Base-by-base conservation (phyloP, 2,797 vertebrate genomes). In the Ceryle rudis region DNA sequence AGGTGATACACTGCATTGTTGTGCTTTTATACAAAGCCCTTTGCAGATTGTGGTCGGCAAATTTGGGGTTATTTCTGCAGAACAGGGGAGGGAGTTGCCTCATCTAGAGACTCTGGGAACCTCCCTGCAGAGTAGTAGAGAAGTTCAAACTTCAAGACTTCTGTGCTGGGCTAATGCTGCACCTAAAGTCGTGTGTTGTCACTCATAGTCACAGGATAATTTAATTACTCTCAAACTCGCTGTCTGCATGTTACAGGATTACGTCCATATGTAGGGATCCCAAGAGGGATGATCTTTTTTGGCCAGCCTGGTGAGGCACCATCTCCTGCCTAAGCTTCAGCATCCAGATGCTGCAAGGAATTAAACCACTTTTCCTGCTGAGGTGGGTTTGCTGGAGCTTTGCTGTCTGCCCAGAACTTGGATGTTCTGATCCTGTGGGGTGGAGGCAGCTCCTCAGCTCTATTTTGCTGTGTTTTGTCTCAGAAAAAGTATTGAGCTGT, bases 221-320 rank as follows among this genome's bases (percentile, higher is more conserved):
- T 51, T 44, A 33, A 8, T 15, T 31, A 20, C 39, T 52, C 41
- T 62, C 6, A 5, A 28, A 49, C 23, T 51, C 11, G 35, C 7
- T 2, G 1, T 47, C 22, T 22, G 55, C 16, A 15, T 0, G 0
- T 44, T 54, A 41, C 8, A 19, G 31, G 17, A 8, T 37, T 84
- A 41, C 33, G 28, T 60, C n/a, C 5, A 0, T 9, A 2, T 28
- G 22, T 33, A 39, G 41, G 37, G 37, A 3, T 20, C 17, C 28
- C 33, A 47, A 57, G 66, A 73, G 21, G 41, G 22, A 9, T 25
- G 60, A 89, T 31, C 12, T 64, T 75, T 75, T 82, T 46, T 74
- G 54, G 51, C 25, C 29, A 33, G 10, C 16, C 41, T 39, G 16
- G 22, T 41, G 51, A 49, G 47, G 35, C 26, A 49, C 26, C 18